Conservation (phyloP, 2,888 invertebrate genomes). For the Globia sparganii region DNA sequence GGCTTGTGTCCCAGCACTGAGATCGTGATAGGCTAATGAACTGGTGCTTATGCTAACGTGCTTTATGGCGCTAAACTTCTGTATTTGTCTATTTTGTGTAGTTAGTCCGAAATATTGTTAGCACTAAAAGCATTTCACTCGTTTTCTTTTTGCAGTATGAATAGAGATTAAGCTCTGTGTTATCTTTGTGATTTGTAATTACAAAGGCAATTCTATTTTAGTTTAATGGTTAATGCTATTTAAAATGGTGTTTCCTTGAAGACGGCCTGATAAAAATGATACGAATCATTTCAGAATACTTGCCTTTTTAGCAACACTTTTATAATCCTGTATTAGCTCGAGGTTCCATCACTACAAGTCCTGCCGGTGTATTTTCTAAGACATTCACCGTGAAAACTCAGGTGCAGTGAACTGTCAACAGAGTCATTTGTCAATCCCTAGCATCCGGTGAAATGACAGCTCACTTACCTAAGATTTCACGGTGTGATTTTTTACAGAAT, state of each 20-base stretch:
- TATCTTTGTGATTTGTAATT: slow-evolving; percentile 7
- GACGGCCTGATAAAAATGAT: not conserved
- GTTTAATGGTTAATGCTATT: not conserved
- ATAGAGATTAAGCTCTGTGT: slow-evolving; percentile 27
- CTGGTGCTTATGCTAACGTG: not conserved
- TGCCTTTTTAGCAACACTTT: not conserved
- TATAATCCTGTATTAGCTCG: not conserved
- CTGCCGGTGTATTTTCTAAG: too few species aligned
- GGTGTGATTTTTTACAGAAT: too few species aligned
- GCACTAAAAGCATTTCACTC: slow-evolving; percentile 43
- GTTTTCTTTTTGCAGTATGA: slow-evolving; percentile 30
- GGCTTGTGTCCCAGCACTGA: not conserved
- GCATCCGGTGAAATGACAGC: too few species aligned
- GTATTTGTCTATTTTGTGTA: not conserved
- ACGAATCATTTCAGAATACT: too few species aligned
- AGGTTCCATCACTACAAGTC: too few species aligned
- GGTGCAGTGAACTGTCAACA: too few species aligned
- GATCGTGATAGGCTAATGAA: too few species aligned
- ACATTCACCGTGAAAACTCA: too few species aligned
- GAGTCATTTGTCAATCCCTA: too few species aligned
- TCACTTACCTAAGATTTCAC: too few species aligned
- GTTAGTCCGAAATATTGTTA: slow-evolving; percentile 52
- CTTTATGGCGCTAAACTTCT: not conserved
- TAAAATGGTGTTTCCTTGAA: too few species aligned
- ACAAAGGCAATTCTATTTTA: not conserved